These are phyloP conservation scores for Tinea semifulvella DNA, from an alignment of 2,888 invertebrate species.

Conservation along the genomic window DNA sequence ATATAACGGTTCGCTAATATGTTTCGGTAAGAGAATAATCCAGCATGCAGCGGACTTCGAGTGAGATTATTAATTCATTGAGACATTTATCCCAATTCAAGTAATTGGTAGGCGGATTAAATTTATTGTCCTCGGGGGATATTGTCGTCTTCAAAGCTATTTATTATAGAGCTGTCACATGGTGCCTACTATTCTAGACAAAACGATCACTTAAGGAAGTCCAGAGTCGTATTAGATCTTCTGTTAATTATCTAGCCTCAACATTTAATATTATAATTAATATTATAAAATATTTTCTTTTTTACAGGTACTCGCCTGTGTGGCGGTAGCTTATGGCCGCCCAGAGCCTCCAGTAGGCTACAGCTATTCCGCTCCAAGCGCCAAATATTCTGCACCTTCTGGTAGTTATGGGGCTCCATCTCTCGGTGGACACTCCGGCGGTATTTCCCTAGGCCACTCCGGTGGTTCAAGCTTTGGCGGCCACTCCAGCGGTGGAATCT, in stretches of 20 bases:
- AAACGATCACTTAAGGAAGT: constrained; percentile 7
- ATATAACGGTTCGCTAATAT: not conserved
- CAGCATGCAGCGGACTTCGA: not conserved
- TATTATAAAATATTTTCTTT: constrained; percentile 19
- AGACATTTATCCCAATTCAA: constrained; percentile 1
- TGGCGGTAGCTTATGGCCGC: constrained; percentile 55
- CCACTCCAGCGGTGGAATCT: constrained; percentile 33
- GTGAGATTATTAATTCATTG: not conserved
- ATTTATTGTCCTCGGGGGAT: constrained; percentile 8
- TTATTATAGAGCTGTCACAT: not conserved
- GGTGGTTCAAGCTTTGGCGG: constrained; percentile 21
- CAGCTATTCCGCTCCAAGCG: constrained; percentile 49
- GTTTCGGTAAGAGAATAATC: not conserved
- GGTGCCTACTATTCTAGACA: constrained; percentile 3
- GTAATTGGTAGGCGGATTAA: constrained; percentile 8
- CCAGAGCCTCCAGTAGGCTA: constrained; percentile 62
- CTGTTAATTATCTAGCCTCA: too few relatives aligned
- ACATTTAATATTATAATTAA: too few relatives aligned
- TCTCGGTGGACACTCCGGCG: constrained; percentile 28
- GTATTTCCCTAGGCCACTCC: constrained; percentile 22
- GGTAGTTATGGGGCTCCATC: constrained; percentile 35
- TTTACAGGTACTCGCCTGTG: constrained; percentile 57
- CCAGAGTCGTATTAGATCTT: too few relatives aligned
- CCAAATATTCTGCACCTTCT: constrained; percentile 34
- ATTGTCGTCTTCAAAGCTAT: constrained; percentile 10